A percentile compares a stretch with the other conserved stretches of the same genome.
Conservation (phyloP, 2,797 vertebrate species). For the Pseudocheirus occidentalis region DNA sequence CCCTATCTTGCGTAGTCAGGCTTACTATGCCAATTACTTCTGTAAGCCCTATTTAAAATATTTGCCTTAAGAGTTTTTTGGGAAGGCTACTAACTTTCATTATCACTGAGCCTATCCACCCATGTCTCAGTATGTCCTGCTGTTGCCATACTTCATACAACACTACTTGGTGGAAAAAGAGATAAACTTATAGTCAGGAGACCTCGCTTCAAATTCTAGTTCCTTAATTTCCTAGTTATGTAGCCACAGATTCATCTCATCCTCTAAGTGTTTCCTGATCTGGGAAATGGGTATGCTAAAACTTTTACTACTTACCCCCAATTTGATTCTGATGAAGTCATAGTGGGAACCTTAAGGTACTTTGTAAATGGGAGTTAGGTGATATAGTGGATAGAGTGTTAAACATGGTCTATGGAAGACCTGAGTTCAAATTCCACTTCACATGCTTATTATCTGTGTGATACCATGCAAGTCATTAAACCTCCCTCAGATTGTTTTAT, state of each 20-base stretch:
- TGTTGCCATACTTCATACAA: neutral
- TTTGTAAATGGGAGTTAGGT: neutral
- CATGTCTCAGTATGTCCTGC: neutral
- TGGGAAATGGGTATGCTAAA: neutral
- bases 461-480: neutral
- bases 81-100: neutral
- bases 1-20: neutral
- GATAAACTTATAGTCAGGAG: neutral
- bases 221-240: neutral
- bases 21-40: neutral
- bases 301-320: neutral
- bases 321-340: neutral
- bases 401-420: neutral
- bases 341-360: neutral
- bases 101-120: neutral
- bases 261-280: neutral
- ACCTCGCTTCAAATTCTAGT: neutral
- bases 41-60: neutral
- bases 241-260: neutral
- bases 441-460: neutral
- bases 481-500: neutral
- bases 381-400: neutral
- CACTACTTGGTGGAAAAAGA: neutral
- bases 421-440: neutral
- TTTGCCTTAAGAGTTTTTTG: neutral